A percentile compares a stretch with the other conserved stretches of the same genome.
phyloP scores from a whole-genome alignment of 2,888 invertebrate species.

The Harpagoxenus sublaevis region DNA sequence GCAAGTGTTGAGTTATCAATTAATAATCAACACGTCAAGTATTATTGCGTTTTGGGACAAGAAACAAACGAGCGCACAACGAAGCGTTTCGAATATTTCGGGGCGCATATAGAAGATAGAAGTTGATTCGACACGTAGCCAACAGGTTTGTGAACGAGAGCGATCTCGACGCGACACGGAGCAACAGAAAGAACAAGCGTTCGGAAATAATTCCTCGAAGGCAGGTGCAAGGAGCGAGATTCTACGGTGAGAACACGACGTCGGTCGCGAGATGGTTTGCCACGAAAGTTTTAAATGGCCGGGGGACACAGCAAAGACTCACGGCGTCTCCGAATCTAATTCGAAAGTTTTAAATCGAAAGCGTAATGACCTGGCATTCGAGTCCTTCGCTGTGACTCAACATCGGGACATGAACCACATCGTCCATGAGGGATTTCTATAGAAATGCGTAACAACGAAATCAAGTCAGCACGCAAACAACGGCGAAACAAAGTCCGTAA shows the following conservation, averaged over 20 bases:
- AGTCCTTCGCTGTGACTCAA: slow-evolving; percentile 13
- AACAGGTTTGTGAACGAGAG: slow-evolving; percentile 32
- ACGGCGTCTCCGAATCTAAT: slow-evolving; percentile 77
- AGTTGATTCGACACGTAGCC: slow-evolving; percentile 5
- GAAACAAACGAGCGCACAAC: neutral
- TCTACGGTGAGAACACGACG: slow-evolving; percentile 50
- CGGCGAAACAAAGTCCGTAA: neutral
- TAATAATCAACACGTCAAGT: slow-evolving; percentile 37
- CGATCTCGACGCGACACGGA: slow-evolving; percentile 54
- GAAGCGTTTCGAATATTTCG: neutral
- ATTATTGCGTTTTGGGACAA: slow-evolving; percentile 4
- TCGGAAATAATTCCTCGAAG: slow-evolving; percentile 62
- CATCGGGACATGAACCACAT: neutral
- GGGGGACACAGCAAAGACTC: slow-evolving; percentile 57
- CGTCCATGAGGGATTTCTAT: neutral
- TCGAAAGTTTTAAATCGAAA: slow-evolving; percentile 79
- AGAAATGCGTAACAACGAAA: neutral
- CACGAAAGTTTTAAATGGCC: slow-evolving; percentile 76
- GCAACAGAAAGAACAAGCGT: slow-evolving; percentile 59
- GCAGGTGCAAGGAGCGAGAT: slow-evolving; percentile 46
- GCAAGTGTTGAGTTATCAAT: slow-evolving; percentile 37
- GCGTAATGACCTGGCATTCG: slow-evolving; percentile 64
- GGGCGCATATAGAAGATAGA: too few relatives aligned
- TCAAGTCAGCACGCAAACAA: neutral
- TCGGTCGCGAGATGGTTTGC: slow-evolving; percentile 60